These are phyloP conservation scores for fruit fly (Drosophila melanogaster) DNA, from an alignment of 1,140 invertebrate species.

Conservation along the genomic window Release_6_plus_ISO1_MT NT_033779.5:7431001-7431500, in stretches of 20 bases:
- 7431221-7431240: conserved; percentile 89
- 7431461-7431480: conserved; percentile 88
- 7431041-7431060: neutral
- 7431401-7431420: conserved; percentile 85
- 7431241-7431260: conserved; percentile 90
- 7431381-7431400: conserved; percentile 82
- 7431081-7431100: conserved; percentile 91
- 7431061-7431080: conserved; percentile 85
- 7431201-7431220: conserved; percentile 90
- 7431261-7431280: conserved; percentile 92
- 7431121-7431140: conserved; percentile 95
- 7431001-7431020: neutral
- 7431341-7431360: conserved; percentile 90
- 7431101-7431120: conserved; percentile 95
- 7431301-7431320: conserved; percentile 89
- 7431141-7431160: conserved; percentile 95
- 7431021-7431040: neutral
- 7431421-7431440: conserved; percentile 89
- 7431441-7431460: conserved; percentile 89
- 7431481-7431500: conserved; percentile 88
- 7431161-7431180: conserved; percentile 94
- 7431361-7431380: conserved; percentile 90
- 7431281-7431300: conserved; percentile 90
- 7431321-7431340: conserved; percentile 91
- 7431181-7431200: conserved; percentile 95